Evolutionary conservation across 2,888 invertebrate genomes (phyloP).

Genomic region (Spilarctia lutea): DNA sequence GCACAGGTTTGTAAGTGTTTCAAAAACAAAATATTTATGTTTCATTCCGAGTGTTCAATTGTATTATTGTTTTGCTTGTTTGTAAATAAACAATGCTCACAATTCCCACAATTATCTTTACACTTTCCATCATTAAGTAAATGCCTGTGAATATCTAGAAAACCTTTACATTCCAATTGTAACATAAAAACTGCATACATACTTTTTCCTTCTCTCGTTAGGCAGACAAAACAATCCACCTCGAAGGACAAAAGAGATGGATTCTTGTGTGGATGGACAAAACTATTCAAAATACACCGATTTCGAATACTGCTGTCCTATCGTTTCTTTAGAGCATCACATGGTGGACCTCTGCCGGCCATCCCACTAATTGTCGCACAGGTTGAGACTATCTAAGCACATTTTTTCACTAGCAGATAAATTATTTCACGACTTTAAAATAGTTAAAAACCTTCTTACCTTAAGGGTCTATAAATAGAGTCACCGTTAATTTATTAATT

Average conservation of each 20-base stretch:
- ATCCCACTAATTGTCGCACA: background rate
- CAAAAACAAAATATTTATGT: conserved; percentile 18
- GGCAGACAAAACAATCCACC: background rate
- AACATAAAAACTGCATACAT: conserved; percentile 2
- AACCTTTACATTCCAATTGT: conserved; percentile 33
- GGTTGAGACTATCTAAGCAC: too few species aligned
- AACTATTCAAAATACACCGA: too few species aligned
- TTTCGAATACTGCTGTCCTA: background rate
- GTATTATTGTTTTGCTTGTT: conserved; percentile 43
- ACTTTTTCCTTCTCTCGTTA: background rate
- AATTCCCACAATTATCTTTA: conserved; percentile 58
- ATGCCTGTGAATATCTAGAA: conserved; percentile 43
- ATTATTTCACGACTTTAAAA: too few species aligned
- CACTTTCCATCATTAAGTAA: conserved; percentile 53
- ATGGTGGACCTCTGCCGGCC: background rate
- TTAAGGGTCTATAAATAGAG: background rate
- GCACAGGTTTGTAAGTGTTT: conserved; percentile 46
- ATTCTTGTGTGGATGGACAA: too few species aligned
- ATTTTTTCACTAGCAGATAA: too few species aligned
- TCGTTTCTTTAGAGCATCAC: background rate
- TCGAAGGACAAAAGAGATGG: too few species aligned
- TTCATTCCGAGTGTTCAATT: conserved; percentile 7
- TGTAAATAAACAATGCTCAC: conserved; percentile 48
- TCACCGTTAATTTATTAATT: background rate
- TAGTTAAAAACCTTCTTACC: too few species aligned